Percentiles rank a stretch among this genome's conserved stretches.
Evolutionary conservation across 2,797 vertebrate species (phyloP).

Genomic region (Natrix natrix): DNA sequence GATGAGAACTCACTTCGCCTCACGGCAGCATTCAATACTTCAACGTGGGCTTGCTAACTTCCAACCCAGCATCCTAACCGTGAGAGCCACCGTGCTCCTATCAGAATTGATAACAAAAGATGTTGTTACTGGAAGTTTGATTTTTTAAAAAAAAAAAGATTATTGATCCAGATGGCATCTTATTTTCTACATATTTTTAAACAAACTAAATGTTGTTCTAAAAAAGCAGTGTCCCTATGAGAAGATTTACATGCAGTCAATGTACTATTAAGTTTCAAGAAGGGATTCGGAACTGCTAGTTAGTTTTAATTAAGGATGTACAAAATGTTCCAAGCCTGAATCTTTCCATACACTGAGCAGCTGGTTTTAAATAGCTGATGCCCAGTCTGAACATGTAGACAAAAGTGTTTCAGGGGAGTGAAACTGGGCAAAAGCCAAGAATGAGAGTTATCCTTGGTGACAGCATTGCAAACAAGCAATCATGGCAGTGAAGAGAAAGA

Average conservation of each 20-base stretch:
- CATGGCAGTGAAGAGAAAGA: not conserved
- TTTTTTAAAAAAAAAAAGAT: not conserved
- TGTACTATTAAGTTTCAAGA: not conserved
- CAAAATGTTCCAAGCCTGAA: not conserved
- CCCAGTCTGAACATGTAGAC: not conserved
- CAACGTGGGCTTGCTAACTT: not conserved
- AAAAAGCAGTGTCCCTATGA: not conserved
- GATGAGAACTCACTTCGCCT: not conserved
- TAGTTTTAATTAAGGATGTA: not conserved
- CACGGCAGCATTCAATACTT: not conserved
- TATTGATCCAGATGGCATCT: not conserved
- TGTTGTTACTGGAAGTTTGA: not conserved
- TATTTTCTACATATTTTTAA: not conserved
- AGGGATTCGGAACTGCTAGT: not conserved
- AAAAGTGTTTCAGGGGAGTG: not conserved
- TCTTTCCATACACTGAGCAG: not conserved
- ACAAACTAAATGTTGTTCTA: not conserved
- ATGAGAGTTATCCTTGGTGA: not conserved
- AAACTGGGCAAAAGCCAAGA: not conserved
- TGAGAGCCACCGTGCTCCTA: not conserved
- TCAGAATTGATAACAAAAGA: not conserved
- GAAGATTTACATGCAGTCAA: not conserved
- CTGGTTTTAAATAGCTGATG: not conserved
- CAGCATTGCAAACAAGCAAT: not conserved
- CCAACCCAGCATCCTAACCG: not conserved